Base-by-base conservation (phyloP, 2,888 invertebrate species). In the Ophion obscuratus region DNA sequence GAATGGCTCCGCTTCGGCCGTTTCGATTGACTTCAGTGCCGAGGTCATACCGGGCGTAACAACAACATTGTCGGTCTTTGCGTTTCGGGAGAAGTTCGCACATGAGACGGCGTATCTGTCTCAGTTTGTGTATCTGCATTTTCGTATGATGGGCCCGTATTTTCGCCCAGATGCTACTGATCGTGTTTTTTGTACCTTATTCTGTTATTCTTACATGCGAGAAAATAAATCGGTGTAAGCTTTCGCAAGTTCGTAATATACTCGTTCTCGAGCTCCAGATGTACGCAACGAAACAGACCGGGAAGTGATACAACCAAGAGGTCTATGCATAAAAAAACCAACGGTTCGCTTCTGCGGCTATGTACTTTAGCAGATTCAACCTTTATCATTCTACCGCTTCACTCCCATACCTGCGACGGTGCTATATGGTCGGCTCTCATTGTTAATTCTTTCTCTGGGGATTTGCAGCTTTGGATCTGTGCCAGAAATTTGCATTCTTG, bases 401-500 rank as follows among this genome's bases (percentile, higher is more conserved):
- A 64, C 80, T 80, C 64, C 57, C 64, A 67, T 74, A 71, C 73
- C 84, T 67, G 27, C 62, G 66, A 59, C 66, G 62, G 68, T 62
- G n/a, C 9, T 67, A 14, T 66, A 53, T 47, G 53, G 47, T 73
- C 62, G 31, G 53, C 68, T 31, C 59, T 44, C 83, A 83, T 77
- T 86, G 85, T 86, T 86, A 86, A 86, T 86, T 86, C 83, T 24
- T 76, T 17, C 53, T 10, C 66, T 62, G 85, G 68, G 80, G 79
- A 76, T 81, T 79, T 86, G 68, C 47, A 57, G 71, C 71, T 62
- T 14, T 66, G 82, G 79, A 80, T 83, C 83, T 81, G 83, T 83
- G 87, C 83, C 77, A 87, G 82, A 87, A 88, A 88, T 88, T 88
- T 88, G 88, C 88, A 88, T 88, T 88, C 87, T 87, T 84, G 82